Conservation (phyloP, 2,113 vertebrate genomes). For the Cyanoliseus patagonus region DNA sequence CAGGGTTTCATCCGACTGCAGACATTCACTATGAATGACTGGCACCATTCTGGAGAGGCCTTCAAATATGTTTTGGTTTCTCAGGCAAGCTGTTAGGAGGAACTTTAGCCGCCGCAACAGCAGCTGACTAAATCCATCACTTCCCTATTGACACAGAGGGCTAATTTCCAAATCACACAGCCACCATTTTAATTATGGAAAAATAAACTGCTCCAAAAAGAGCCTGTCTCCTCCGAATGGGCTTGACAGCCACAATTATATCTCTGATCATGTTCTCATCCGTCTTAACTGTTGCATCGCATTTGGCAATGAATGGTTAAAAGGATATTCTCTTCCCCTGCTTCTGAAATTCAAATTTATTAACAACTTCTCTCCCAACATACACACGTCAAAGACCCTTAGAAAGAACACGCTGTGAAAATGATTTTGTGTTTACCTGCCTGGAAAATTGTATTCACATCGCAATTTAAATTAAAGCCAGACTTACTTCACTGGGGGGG, state of each 20-base stretch:
- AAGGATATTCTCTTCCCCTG: slow-evolving; percentile 41
- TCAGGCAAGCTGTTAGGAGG: not conserved
- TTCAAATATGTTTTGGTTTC: slow-evolving; percentile 3
- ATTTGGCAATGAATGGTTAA: not conserved
- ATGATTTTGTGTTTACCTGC: slow-evolving; percentile 76
- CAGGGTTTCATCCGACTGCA: not conserved
- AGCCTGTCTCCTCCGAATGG: not conserved
- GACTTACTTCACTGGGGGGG: slow-evolving; percentile 51
- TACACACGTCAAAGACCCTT: slow-evolving; percentile 11
- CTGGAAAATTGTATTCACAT: slow-evolving; percentile 76
- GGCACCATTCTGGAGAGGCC: not conserved
- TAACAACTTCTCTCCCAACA: slow-evolving; percentile 14
- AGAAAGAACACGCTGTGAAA: slow-evolving; percentile 67
- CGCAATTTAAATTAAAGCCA: slow-evolving; percentile 75
- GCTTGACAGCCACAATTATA: not conserved
- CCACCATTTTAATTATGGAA: slow-evolving; percentile 45
- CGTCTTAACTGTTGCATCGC: not conserved
- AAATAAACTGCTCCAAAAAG: slow-evolving; percentile 25
- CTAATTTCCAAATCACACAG: slow-evolving; percentile 35
- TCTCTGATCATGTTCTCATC: slow-evolving; percentile 16
- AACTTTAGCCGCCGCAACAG: not conserved
- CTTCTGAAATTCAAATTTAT: slow-evolving; percentile 47
- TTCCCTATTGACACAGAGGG: slow-evolving; percentile 54
- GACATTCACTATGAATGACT: not conserved
- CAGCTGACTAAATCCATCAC: slow-evolving; percentile 52